These are phyloP conservation scores for Pygmarrhopalites habei DNA, from an alignment of 1,140 invertebrate genomes.

Conservation along the genomic window DNA sequence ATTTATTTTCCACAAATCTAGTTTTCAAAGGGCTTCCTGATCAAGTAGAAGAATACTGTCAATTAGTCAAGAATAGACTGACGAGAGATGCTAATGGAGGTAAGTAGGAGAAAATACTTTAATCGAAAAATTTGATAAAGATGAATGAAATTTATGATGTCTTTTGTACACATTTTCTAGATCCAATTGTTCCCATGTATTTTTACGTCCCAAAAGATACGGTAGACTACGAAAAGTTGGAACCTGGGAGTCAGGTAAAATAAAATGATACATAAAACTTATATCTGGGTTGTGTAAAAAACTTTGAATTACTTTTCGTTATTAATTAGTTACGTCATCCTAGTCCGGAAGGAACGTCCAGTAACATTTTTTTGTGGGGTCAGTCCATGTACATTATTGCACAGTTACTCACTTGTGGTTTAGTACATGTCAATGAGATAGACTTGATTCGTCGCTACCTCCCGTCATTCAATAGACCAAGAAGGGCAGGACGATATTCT, in stretches of 20 bases:
- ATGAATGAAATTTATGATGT: conserved; percentile 16
- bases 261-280: too few species aligned
- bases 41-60: conserved; percentile 86
- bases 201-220: conserved; percentile 80
- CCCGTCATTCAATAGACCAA: conserved; percentile 88
- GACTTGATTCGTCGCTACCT: conserved; percentile 92
- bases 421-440: conserved; percentile 89
- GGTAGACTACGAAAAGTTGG: conserved; percentile 63
- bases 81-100: conserved; percentile 65
- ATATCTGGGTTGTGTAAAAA: too few species aligned
- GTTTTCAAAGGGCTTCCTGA: conserved; percentile 81
- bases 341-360: conserved; percentile 48
- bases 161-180: conserved; percentile 47
- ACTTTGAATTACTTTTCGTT: too few species aligned
- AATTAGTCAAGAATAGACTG: conserved; percentile 67
- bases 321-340: too few species aligned
- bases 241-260: conserved; percentile 62
- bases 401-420: conserved; percentile 75
- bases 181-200: conserved; percentile 79
- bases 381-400: conserved; percentile 92
- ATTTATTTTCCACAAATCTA: too few species aligned
- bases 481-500: conserved; percentile 83
- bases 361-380: conserved; percentile 68
- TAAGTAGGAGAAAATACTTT: conserved; percentile 50
- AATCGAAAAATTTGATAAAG: not conserved